phyloP scores from a whole-genome alignment of 2,113 vertebrate species.

The Coturnix japonica region DNA sequence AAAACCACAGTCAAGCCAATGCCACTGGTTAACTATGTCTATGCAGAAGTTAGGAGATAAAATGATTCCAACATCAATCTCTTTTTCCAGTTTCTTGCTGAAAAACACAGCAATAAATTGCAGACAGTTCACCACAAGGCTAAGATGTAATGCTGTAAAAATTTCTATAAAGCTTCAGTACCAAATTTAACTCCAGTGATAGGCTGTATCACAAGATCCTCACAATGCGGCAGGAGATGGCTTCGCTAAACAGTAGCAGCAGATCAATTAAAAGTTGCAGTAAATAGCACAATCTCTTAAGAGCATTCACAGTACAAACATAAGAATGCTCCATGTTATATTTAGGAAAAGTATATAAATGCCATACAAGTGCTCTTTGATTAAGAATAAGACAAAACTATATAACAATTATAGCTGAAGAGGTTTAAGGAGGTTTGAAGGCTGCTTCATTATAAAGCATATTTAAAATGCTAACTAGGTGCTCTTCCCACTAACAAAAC shows the following conservation, averaged over 20 bases:
- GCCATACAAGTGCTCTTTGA: not conserved
- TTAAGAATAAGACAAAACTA: not conserved
- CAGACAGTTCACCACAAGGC: conserved; percentile 3
- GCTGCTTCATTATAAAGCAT: not conserved
- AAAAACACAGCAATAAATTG: conserved; percentile 60
- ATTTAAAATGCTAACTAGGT: not conserved
- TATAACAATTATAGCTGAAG: not conserved
- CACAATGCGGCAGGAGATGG: conserved; percentile 7
- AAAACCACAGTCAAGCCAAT: conserved; percentile 31
- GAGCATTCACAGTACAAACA: not conserved
- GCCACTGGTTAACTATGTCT: conserved; percentile 1
- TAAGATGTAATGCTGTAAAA: conserved; percentile 48
- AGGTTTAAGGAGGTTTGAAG: not conserved
- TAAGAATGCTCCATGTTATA: not conserved
- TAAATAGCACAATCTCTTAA: conserved; percentile 16
- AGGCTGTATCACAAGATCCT: conserved; percentile 8
- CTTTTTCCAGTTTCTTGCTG: conserved; percentile 24
- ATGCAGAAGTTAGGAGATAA: not conserved
- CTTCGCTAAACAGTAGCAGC: not conserved
- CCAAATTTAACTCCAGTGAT: conserved; percentile 20
- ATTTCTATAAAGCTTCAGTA: conserved; percentile 33
- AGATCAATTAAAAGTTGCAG: conserved; percentile 56
- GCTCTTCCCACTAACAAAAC: not conserved
- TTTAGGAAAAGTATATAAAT: not conserved
- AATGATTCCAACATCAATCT: conserved; percentile 45